Evolutionary conservation across 2,797 vertebrate species (phyloP), one percentile per base, ranked within the genome.

Genomic region (Sitta carolinensis): DNA sequence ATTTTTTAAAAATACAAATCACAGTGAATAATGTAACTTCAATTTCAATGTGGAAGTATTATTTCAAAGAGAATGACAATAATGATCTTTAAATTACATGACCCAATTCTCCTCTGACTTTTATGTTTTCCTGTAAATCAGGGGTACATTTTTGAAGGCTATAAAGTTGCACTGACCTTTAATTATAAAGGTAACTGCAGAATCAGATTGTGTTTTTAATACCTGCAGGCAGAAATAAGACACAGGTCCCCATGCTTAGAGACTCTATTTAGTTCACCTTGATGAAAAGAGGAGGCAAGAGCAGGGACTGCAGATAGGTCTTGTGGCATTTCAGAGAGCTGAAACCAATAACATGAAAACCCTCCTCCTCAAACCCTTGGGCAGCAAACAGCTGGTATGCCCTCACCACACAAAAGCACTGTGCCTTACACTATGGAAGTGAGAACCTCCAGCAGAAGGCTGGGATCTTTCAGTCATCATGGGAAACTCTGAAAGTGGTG

Each of bases 41-140:
- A 52, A 16, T 40, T 85, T 47, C 36, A 80, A 32, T 0, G 3
- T 48, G 40, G 55, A 88, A 73, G 73, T 81, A 87, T 92, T 96
- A 88, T 92, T 89, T 96, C 79, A 95, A 84, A 95, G 25, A 5
- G 10, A 95, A 69, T 88, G 62, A 91, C 58, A 94, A 91, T 86
- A 92, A 94, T 64, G 68, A 84, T 91, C 76, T 91, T 93, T 93
- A 94, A 96, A 92, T 87, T 94, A 78, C 67, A 45, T 40, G 59
- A 76, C 67, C 83, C 16, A n/a, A 52, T 73, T 82, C 42, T 95
- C 55, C 88, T 62, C 73, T 89, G 82, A 93, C 76, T 94, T 96
- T 95, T 95, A 90, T 88, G 63, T 66, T 96, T 94, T 93, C 69
- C 67, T 93, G 70, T 94, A 96, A 91, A 91, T 96, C 79, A 93